Conservation (phyloP, 2,113 vertebrate genomes). For the Echinops telfairi region DNA sequence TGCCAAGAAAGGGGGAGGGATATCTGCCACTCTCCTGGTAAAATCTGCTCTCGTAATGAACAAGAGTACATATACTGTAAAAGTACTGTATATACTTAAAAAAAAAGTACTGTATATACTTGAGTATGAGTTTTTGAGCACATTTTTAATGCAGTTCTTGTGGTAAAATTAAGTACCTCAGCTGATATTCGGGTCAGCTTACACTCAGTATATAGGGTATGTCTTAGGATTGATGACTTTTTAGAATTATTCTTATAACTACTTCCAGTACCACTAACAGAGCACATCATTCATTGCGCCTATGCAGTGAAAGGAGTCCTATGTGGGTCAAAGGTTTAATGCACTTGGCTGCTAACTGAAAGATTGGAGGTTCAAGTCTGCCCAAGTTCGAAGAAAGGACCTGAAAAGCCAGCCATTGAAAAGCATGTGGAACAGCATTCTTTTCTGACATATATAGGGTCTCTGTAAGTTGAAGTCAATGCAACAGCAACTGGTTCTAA, state of each 20-base stretch:
- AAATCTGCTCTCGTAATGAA: no score
- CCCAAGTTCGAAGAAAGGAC: no score
- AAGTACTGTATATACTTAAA: no score
- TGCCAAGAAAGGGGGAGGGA: not conserved
- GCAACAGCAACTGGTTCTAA: no score
- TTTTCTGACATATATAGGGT: no score
- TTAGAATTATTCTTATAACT: not conserved
- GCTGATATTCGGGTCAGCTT: no score
- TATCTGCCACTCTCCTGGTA: not conserved
- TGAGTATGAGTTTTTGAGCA: no score
- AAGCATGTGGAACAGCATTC: not conserved
- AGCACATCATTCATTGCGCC: not conserved
- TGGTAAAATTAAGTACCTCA: no score
- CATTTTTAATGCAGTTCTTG: no score
- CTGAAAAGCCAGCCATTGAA: not conserved
- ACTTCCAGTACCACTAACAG: not conserved
- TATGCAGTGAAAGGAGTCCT: not conserved
- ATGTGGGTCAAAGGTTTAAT: not conserved
- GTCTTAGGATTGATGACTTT: not conserved
- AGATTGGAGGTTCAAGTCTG: not conserved
- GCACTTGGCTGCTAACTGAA: not conserved
- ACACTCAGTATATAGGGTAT: not conserved
- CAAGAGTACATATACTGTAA: no score
- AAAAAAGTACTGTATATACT: no score
- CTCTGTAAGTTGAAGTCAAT: no score